Conservation (phyloP, 2,113 vertebrate genomes). For the Calidris pygmaea region DNA sequence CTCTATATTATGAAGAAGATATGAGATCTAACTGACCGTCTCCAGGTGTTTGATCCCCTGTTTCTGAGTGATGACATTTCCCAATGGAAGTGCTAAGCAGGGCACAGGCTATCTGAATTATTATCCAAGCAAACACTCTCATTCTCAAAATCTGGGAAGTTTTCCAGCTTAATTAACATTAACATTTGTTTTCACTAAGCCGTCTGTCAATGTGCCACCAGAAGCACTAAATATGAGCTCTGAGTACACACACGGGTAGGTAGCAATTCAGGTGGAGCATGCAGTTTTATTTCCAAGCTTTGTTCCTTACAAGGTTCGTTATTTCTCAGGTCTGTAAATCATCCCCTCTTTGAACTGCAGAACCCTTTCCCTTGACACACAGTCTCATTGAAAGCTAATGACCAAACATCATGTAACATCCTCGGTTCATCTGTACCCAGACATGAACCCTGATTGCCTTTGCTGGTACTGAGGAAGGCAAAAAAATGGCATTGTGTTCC, state of each 20-base stretch:
- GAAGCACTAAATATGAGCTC: constrained; percentile 38
- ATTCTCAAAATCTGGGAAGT: constrained; percentile 64
- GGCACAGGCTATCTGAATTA: constrained; percentile 64
- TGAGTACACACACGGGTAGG: constrained; percentile 1
- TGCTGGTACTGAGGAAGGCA: not conserved
- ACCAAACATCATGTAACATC: constrained; percentile 32
- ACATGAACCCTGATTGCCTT: not conserved
- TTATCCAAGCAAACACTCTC: constrained; percentile 62
- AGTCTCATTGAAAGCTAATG: constrained; percentile 17
- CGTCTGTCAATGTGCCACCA: constrained; percentile 60
- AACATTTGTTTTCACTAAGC: constrained; percentile 68
- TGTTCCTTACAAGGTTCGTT: constrained; percentile 43
- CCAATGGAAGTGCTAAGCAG: not conserved
- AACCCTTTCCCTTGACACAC: not conserved
- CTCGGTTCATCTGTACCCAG: not conserved
- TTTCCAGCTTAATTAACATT: constrained; percentile 70
- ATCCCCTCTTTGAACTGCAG: not conserved
- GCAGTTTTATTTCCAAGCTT: constrained; percentile 21
- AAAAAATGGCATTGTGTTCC: not conserved
- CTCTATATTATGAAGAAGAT: not conserved
- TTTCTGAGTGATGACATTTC: not conserved
- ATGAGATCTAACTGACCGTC: too few species aligned
- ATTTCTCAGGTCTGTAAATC: constrained; percentile 24
- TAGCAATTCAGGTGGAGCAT: constrained; percentile 40
- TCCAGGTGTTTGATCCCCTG: not conserved